These are phyloP conservation scores for Carettochelys insculpta DNA, from an alignment of 2,113 vertebrate genomes.

Conservation along the genomic window DNA sequence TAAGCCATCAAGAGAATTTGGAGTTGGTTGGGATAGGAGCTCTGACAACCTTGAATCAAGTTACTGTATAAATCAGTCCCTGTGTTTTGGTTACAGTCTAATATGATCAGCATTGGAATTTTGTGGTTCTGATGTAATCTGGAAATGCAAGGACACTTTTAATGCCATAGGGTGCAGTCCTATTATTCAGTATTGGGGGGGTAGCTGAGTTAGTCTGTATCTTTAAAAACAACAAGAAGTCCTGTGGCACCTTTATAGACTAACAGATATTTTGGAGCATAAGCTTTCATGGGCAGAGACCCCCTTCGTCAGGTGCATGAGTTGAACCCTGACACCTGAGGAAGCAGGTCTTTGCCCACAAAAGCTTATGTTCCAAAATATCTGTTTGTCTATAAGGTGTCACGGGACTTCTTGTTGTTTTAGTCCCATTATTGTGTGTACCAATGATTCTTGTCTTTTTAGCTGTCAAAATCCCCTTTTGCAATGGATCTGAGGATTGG, in stretches of 20 bases:
- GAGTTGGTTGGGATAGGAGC: background rate
- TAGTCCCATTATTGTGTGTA: fast-evolving
- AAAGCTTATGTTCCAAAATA: no score
- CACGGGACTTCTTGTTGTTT: no score
- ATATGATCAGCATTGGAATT: background rate
- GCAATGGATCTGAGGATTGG: background rate
- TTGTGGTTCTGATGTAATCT: background rate
- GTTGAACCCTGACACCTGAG: no score
- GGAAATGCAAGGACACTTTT: background rate
- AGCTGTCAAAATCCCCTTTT: background rate
- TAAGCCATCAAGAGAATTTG: fast-evolving
- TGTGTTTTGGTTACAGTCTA: fast-evolving
- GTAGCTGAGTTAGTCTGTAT: no score
- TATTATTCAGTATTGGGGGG: no score
- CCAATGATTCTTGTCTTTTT: background rate
- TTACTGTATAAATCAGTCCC: background rate
- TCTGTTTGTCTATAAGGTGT: no score
- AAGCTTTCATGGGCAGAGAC: no score
- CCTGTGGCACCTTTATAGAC: no score
- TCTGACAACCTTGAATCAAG: background rate
- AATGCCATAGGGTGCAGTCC: background rate
- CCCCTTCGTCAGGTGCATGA: no score
- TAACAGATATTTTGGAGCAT: no score
- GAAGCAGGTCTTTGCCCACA: no score
- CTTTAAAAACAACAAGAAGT: no score